Conservation (phyloP, 2,888 invertebrate genomes). For the Elegia similella region DNA sequence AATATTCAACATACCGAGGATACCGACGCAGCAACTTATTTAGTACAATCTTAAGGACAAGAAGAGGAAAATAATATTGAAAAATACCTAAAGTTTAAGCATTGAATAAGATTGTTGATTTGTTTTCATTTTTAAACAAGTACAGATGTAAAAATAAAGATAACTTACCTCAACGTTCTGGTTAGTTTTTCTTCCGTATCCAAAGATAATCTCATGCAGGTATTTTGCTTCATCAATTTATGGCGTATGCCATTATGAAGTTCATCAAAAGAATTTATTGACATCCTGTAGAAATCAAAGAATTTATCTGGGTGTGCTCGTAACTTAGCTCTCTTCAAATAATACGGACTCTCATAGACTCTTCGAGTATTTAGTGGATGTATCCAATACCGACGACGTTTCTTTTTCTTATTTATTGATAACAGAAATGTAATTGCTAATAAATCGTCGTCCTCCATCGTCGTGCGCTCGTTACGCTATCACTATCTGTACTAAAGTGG, state of each 20-base stretch:
- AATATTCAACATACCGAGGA: constrained; percentile 14
- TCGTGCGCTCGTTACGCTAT: constrained; percentile 18
- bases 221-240: constrained; percentile 18
- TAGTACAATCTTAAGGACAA: constrained; percentile 15
- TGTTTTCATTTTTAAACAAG: constrained; percentile 6
- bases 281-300: constrained; percentile 16
- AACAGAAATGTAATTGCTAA: constrained; percentile 22
- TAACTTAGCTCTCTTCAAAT: constrained; percentile 19
- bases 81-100: constrained; percentile 10
- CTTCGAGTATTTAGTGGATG: constrained; percentile 18
- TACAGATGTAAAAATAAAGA: constrained; percentile 9
- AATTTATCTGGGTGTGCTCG: constrained; percentile 4
- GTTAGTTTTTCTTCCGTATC: constrained; percentile 17
- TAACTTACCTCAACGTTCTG: constrained; percentile 19
- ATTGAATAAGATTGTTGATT: constrained; percentile 14
- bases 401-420: constrained; percentile 18
- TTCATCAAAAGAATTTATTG: constrained; percentile 7
- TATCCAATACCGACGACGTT: constrained; percentile 18
- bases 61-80: constrained; percentile 12
- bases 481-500: constrained; percentile 14
- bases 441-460: constrained; percentile 21
- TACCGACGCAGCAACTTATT: constrained; percentile 10
- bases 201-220: constrained; percentile 16
- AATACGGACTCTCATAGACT: constrained; percentile 18
- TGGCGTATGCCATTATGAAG: constrained; percentile 12